Percentiles rank a stretch among this genome's conserved stretches.
Evolutionary conservation across 2,113 vertebrate species (phyloP).

Genomic region (Trinectes maculatus): DNA sequence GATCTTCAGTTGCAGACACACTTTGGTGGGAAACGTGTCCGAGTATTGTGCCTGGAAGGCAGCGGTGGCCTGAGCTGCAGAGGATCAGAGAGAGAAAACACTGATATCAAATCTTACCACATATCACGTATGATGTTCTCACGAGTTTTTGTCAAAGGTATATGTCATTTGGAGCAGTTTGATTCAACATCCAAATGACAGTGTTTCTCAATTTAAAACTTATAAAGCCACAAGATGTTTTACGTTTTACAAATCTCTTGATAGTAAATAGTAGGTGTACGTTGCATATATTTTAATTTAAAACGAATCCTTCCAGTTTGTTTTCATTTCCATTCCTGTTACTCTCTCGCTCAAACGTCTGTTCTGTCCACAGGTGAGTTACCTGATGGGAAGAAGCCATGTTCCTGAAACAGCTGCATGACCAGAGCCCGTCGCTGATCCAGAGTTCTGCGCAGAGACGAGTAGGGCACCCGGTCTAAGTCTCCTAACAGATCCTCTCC

Average conservation of each 20-base stretch:
- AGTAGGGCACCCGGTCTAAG: conserved; percentile 88
- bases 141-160: too few species aligned
- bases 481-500: conserved; percentile 87
- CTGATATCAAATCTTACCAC: not conserved
- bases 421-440: conserved; percentile 92
- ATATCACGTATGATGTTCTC: not conserved
- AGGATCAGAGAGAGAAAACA: not conserved
- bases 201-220: too few species aligned
- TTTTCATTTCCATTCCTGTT: too few species aligned
- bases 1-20: conserved; percentile 94
- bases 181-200: too few species aligned
- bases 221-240: too few species aligned
- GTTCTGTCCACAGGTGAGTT: not conserved
- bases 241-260: too few species aligned
- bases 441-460: conserved; percentile 89
- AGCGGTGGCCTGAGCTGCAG: conserved; percentile 90
- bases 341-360: too few species aligned
- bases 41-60: conserved; percentile 91
- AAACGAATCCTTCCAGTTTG: too few species aligned
- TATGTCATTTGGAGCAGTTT: too few species aligned
- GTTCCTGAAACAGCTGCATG: conserved; percentile 95
- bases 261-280: too few species aligned
- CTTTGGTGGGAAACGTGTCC: conserved; percentile 92
- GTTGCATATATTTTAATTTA: too few species aligned
- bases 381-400: conserved; percentile 94